Conservation (phyloP, 2,888 invertebrate species). For the Phyllotreta striolata region DNA sequence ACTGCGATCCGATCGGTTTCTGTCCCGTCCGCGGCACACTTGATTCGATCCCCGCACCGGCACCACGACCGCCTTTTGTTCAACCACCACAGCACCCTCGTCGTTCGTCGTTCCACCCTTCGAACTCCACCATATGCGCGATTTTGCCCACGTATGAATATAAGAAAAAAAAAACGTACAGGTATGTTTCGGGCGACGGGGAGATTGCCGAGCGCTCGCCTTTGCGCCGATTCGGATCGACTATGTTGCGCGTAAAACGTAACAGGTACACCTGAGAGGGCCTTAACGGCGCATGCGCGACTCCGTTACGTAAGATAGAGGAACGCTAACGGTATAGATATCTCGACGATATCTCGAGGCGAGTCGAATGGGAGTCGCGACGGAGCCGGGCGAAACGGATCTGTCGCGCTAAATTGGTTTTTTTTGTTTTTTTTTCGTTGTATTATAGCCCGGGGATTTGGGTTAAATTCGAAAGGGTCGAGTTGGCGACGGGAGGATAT, state of each 20-base stretch:
- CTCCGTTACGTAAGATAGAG: slow-evolving; percentile 34
- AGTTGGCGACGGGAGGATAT: no score
- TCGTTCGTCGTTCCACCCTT: no score
- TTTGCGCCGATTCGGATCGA: slow-evolving; percentile 46
- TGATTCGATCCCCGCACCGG: slow-evolving; percentile 22
- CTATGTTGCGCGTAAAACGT: slow-evolving; percentile 31
- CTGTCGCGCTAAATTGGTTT: no score
- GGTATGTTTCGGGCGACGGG: no score
- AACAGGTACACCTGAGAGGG: slow-evolving; percentile 47
- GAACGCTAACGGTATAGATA: slow-evolving; percentile 19
- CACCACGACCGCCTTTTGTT: slow-evolving; percentile 25
- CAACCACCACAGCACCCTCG: slow-evolving; percentile 35
- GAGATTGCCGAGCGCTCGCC: slow-evolving; percentile 34
- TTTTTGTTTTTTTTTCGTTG: no score
- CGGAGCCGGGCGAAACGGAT: no score
- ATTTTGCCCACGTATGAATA: slow-evolving; percentile 45
- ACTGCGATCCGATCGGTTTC: not conserved
- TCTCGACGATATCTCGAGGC: no score
- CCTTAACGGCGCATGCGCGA: slow-evolving; percentile 37
- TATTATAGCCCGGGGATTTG: no score
- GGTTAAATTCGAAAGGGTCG: no score
- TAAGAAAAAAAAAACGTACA: no score
- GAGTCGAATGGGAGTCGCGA: no score
- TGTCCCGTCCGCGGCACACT: slow-evolving; percentile 26
- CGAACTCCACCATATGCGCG: slow-evolving; percentile 1